Percentiles rank a stretch among this genome's conserved stretches.
Evolutionary conservation across 2,113 vertebrate species (phyloP).

Genomic region (Scopus umbretta): DNA sequence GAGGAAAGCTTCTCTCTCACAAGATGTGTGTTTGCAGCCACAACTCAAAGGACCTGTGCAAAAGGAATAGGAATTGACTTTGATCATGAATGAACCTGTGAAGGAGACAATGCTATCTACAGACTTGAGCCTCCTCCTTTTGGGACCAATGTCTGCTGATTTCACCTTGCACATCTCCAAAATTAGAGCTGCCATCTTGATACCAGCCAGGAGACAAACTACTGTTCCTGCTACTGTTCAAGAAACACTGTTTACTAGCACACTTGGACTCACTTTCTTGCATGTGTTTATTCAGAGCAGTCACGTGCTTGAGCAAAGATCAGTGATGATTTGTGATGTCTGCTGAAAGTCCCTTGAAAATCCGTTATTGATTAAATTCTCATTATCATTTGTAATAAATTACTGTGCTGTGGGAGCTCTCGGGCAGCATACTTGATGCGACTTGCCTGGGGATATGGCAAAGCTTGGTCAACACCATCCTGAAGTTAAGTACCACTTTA

Average conservation of each 20-base stretch:
- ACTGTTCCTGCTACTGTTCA: background rate
- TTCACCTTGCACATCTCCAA: background rate
- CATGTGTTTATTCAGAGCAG: background rate
- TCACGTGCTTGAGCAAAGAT: conserved; percentile 19
- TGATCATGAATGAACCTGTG: background rate
- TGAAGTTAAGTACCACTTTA: background rate
- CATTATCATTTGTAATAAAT: background rate
- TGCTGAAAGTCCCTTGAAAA: background rate
- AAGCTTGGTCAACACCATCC: background rate
- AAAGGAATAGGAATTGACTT: background rate
- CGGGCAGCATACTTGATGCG: fast-evolving
- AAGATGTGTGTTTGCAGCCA: background rate
- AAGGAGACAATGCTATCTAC: background rate
- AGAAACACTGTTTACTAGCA: background rate
- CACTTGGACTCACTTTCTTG: background rate
- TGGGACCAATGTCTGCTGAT: background rate
- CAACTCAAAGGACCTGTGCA: background rate
- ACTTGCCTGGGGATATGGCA: background rate
- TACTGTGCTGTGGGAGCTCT: background rate
- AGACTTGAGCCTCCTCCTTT: background rate
- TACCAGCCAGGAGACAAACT: background rate
- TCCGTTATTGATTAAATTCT: conserved; percentile 23
- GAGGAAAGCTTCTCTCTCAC: background rate
- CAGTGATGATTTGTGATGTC: background rate
- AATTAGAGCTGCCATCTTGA: background rate